Conservation (phyloP, 1,140 invertebrate species). For the Listronotus bonariensis region DNA sequence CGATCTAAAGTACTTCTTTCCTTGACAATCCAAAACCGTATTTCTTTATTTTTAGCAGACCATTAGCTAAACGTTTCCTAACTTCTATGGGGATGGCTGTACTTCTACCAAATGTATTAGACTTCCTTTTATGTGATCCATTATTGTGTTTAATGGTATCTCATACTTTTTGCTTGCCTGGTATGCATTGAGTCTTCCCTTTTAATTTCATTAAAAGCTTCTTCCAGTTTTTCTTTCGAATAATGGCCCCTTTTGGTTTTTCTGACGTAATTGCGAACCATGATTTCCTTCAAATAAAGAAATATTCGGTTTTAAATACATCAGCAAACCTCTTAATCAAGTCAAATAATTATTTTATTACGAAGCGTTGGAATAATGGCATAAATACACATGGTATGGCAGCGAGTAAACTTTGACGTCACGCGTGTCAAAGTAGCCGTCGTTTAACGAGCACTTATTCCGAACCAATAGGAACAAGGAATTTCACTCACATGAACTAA, state of each 20-base stretch:
- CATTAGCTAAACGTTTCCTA: constrained; percentile 43
- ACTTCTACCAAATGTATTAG: constrained; percentile 38
- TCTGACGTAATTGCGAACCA: constrained; percentile 26
- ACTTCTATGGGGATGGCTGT: constrained; percentile 40
- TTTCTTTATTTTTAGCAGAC: constrained; percentile 47
- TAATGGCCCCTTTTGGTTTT: constrained; percentile 25
- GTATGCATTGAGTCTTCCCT: constrained; percentile 28
- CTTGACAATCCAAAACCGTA: constrained; percentile 50
- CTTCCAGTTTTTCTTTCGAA: constrained; percentile 35
- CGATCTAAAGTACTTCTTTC: constrained; percentile 47
- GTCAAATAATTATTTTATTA: too few relatives aligned
- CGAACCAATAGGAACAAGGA: not conserved
- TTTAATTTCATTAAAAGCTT: constrained; percentile 23
- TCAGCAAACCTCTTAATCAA: too few relatives aligned
- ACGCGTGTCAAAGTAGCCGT: not conserved
- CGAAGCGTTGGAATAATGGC: too few relatives aligned
- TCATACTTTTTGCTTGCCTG: constrained; percentile 29
- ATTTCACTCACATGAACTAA: too few relatives aligned
- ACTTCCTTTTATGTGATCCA: constrained; percentile 31
- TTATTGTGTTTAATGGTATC: constrained; percentile 43
- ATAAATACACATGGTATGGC: not conserved
- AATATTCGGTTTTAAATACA: not conserved
- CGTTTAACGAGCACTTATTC: too few relatives aligned
- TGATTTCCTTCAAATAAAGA: constrained; percentile 5
- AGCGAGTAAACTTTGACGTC: not conserved